Conservation (phyloP, 2,888 invertebrate genomes). For the Enchytraeus crypticus region DNA sequence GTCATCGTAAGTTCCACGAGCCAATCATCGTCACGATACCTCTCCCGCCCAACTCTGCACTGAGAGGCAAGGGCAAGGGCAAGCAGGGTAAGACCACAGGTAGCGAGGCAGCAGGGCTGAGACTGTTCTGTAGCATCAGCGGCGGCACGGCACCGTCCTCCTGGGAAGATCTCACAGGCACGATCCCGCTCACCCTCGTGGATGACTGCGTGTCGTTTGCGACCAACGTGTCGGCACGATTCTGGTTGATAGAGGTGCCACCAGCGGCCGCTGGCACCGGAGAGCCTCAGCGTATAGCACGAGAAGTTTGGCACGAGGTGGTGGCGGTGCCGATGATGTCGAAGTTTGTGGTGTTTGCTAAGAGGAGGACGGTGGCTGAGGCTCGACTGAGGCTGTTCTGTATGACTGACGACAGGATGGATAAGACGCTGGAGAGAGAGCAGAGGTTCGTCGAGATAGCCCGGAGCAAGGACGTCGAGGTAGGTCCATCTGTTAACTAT, state of each 20-base stretch:
- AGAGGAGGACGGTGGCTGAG: conserved; percentile 59
- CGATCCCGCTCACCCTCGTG: conserved; percentile 92
- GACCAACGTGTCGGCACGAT: conserved; percentile 50
- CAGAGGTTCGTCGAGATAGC: conserved; percentile 86
- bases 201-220: conserved; percentile 95
- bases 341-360: conserved; percentile 96
- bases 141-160: conserved; percentile 82
- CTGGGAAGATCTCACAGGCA: conserved; percentile 99
- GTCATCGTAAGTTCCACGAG: conserved; percentile 97
- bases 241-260: conserved; percentile 99
- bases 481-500: too few relatives aligned
- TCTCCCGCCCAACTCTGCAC: conserved; percentile 62
- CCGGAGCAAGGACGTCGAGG: conserved; percentile 93
- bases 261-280: too few relatives aligned
- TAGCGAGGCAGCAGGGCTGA: not conserved
- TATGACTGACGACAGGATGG: conserved; percentile 98
- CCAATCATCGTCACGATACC: conserved; percentile 98
- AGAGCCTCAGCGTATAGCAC: conserved; percentile 97
- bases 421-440: conserved; percentile 76
- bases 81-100: conserved; percentile 76
- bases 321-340: conserved; percentile 99
- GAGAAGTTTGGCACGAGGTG: conserved; percentile 93
- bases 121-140: conserved; percentile 27
- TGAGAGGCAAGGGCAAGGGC: conserved; percentile 91
- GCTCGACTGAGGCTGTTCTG: conserved; percentile 78